Evolutionary conservation across 2,888 invertebrate genomes (phyloP), one percentile per base, ranked within the genome.

Genomic region (Gisinianus flammeolus): DNA sequence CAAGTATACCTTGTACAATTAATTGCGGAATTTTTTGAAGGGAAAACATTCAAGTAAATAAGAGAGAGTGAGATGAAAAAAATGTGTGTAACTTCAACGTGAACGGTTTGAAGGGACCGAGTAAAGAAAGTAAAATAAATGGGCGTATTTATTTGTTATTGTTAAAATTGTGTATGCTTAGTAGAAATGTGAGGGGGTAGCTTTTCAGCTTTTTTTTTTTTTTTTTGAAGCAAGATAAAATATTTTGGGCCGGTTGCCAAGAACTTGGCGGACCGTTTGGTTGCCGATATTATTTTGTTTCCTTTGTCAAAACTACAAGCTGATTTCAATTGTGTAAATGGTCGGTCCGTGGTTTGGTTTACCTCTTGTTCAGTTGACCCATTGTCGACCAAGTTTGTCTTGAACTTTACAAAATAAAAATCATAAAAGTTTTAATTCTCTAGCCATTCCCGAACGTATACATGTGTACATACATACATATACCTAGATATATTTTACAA

Each of bases 181-280:
- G 26, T 19, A n/a, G 12, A 58, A 28, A n/a, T 35, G 72, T 8
- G 72, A n/a, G n/a, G n/a, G n/a, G n/a, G n/a, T n/a, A n/a, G n/a
- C n/a, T n/a, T n/a, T n/a, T n/a, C n/a, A n/a, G n/a, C 67, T 67
- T 33, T 16, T 67, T n/a, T 62, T 62, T 62, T 22, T 67, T 33
- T 12, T 22, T 67, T 16, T 30, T 33, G 31, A 31, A 19, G 70
- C 26, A 24, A 54, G 30, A 30, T 62, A 73, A 64, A 73, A 73
- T 64, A 73, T 73, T 73, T 73, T 73, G 73, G 73, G 73, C 73
- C 73, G n/a, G 73, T 73, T 73, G 73, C 73, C 73, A 73, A 73
- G 22, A 64, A 73, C 70, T 54, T 30, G 52, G 30, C 72, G 58
- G 31, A 72, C 30, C 71, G 56, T 58, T 71, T 6, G 10, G 26